Percentiles rank a stretch among this genome's conserved stretches.
These are phyloP conservation scores for Trichomycterus rosablanca DNA, from an alignment of 2,113 vertebrate species.

Conservation along the genomic window DNA sequence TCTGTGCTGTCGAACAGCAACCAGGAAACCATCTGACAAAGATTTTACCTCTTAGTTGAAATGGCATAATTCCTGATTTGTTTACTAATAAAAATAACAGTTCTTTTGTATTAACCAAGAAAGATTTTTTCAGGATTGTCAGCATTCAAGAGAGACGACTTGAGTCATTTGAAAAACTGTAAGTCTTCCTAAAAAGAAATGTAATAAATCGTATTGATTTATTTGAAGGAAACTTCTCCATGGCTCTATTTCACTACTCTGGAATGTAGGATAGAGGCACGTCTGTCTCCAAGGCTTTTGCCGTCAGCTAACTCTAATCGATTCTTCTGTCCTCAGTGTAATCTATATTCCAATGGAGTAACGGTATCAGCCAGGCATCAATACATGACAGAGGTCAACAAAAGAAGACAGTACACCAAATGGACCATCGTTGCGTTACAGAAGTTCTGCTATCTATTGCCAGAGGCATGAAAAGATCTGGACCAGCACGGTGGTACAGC, in stretches of 20 bases:
- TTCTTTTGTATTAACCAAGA: no score
- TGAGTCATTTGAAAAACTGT: not conserved
- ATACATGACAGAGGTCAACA: constrained; percentile 1
- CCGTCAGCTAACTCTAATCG: not conserved
- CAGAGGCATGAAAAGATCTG: not conserved
- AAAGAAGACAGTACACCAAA: not conserved
- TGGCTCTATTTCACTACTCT: not conserved
- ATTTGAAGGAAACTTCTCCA: constrained; percentile 4
- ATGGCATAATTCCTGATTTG: not conserved
- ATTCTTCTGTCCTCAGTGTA: not conserved
- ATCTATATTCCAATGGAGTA: not conserved
- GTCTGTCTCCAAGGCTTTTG: not conserved
- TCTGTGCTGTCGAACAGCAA: constrained; percentile 5
- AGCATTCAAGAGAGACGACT: not conserved
- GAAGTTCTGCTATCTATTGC: not conserved
- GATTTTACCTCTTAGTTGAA: not conserved
- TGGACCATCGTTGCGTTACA: not conserved
- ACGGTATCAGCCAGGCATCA: constrained; percentile 5
- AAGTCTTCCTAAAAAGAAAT: not conserved
- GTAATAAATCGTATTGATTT: constrained; percentile 3
- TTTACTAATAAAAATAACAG: no score
- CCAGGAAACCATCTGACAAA: not conserved
- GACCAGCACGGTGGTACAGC: no score
- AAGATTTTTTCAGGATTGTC: no score
- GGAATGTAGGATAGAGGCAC: not conserved